These are phyloP conservation scores for Lymantria monacha DNA, from an alignment of 2,888 invertebrate species.

Conservation along the genomic window DNA sequence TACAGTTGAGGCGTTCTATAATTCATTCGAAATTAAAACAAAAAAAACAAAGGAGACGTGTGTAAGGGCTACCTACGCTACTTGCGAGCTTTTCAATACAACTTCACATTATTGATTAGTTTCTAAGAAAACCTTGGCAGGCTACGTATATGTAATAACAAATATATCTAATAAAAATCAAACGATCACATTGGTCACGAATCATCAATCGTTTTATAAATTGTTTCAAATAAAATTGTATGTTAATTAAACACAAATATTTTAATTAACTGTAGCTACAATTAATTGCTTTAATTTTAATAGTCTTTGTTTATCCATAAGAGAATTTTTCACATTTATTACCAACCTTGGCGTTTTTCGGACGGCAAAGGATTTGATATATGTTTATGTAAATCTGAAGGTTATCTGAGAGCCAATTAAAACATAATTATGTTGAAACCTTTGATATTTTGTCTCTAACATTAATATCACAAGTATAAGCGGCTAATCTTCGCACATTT, in stretches of 20 bases:
- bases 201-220: slow-evolving; percentile 20
- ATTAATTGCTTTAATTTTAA: slow-evolving; percentile 29
- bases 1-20: slow-evolving; percentile 29
- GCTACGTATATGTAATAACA: slow-evolving; percentile 18
- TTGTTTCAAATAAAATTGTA: slow-evolving; percentile 24
- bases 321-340: slow-evolving; percentile 7
- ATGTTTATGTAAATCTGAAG: slow-evolving; percentile 31
- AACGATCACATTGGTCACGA: slow-evolving; percentile 26
- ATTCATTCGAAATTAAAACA: slow-evolving; percentile 33
- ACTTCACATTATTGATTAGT: slow-evolving; percentile 65
- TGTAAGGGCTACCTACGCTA: slow-evolving; percentile 46
- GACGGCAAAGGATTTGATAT: slow-evolving; percentile 9
- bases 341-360: slow-evolving; percentile 23
- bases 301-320: slow-evolving; percentile 22
- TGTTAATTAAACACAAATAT: slow-evolving; percentile 23
- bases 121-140: slow-evolving; percentile 58
- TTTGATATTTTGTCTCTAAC: slow-evolving; percentile 59
- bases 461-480: slow-evolving; percentile 59
- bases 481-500: slow-evolving; percentile 75
- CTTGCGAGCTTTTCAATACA: slow-evolving; percentile 59
- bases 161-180: slow-evolving; percentile 17
- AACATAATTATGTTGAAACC: slow-evolving; percentile 43
- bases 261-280: slow-evolving; percentile 29
- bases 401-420: slow-evolving; percentile 36
- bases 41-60: slow-evolving; percentile 49